Evolutionary conservation across 2,113 vertebrate species (phyloP).

Genomic region (Diadophis punctatus): DNA sequence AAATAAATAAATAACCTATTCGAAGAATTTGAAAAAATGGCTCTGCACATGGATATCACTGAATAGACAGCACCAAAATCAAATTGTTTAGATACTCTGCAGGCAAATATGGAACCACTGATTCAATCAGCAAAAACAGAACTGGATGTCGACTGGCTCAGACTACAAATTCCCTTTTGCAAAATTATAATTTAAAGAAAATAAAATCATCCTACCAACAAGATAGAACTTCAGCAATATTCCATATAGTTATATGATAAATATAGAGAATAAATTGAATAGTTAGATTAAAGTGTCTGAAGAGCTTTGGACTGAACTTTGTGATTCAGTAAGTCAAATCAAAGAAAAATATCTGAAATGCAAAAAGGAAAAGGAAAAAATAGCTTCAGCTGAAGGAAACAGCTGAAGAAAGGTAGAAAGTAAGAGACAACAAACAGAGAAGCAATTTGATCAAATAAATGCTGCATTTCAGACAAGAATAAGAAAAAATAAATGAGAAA

Average conservation of each 20-base stretch:
- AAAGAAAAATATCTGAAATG: neutral
- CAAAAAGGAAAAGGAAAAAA: neutral
- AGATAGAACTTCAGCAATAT: neutral
- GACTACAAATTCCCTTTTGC: neutral
- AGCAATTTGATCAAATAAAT: neutral
- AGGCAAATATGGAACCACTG: neutral
- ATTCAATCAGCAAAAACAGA: neutral
- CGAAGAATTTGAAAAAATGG: neutral
- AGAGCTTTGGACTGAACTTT: neutral
- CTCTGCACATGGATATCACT: neutral
- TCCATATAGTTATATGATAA: neutral
- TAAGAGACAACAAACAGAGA: neutral
- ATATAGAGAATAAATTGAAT: neutral
- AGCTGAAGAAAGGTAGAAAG: neutral
- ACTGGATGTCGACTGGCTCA: neutral
- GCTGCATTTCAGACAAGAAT: neutral
- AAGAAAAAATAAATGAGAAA: neutral
- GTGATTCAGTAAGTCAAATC: neutral
- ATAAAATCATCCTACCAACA: neutral
- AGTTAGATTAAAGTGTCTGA: neutral
- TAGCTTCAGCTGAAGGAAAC: neutral
- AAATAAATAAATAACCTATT: neutral
- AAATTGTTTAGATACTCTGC: neutral
- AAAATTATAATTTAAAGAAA: neutral
- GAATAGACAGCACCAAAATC: neutral